Conservation (phyloP, 2,797 vertebrate genomes). For the Sebastes matsubarae region DNA sequence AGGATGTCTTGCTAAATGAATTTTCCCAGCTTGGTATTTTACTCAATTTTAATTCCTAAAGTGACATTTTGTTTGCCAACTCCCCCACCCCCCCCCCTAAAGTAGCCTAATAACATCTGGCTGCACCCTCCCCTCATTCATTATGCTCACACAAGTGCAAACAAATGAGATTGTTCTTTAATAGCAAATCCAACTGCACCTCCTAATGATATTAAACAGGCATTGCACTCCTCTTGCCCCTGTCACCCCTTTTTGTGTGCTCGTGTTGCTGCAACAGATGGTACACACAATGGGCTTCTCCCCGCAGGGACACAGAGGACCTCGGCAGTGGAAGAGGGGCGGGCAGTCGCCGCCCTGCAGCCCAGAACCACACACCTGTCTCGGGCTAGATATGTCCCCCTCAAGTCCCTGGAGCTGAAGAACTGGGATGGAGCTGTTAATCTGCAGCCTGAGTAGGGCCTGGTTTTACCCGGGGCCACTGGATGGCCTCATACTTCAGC, state of each 20-base stretch:
- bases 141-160: constrained; percentile 42
- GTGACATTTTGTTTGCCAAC: background rate
- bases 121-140: background rate
- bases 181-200: constrained; percentile 72
- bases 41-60: background rate
- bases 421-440: constrained; percentile 65
- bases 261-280: constrained; percentile 77
- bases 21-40: background rate
- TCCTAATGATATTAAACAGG: constrained; percentile 75
- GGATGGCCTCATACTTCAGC: constrained; percentile 63
- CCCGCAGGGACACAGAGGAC: constrained; percentile 47
- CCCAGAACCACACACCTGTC: constrained; percentile 68
- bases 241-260: constrained; percentile 50
- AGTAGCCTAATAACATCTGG: background rate
- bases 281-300: constrained; percentile 68
- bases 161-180: constrained; percentile 63
- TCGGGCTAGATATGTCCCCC: constrained; percentile 51
- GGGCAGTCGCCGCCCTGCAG: constrained; percentile 49
- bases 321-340: constrained; percentile 33
- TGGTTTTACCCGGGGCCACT: constrained; percentile 68
- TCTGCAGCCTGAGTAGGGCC: constrained; percentile 61
- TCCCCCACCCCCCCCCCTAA: background rate
- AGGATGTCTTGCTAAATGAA: background rate
- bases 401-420: constrained; percentile 53
- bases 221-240: constrained; percentile 30